Base-by-base conservation (phyloP, 1,140 invertebrate genomes). In the Macrosteles quadrilineatus region DNA sequence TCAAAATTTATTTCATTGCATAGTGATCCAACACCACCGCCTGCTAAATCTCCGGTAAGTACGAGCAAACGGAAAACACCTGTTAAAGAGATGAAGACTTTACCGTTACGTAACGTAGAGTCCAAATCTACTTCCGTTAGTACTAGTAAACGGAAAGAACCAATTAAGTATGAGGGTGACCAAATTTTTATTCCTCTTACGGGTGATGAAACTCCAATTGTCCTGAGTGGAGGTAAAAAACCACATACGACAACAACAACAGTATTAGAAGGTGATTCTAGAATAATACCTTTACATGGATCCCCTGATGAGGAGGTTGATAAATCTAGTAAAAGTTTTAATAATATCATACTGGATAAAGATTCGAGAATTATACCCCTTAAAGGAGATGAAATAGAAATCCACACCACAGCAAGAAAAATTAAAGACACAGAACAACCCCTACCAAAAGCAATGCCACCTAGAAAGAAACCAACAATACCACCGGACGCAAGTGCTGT, bases 271-370 rank as follows among this genome's bases (percentile, higher is more conserved):
- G 47, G 47, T 19, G 47, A 50, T 50, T 50, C 47, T 19, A 68
- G 62, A 50, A 72, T 74, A 1, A 72, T 74, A 17, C 73, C 71
- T 9, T 67, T 71, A 21, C 73, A 74, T 50, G 70, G 69, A 3
- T 71, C 71, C 27, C 29, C 72, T 1, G 73, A 74, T 17, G 69
- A 71, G 21, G 31, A 17, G 21, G n/a, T 21, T 9, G 47, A 50
- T 3, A 50, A 50, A 19, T 19, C 40, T 11, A 67, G 27, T 53
- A 67, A 67, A 67, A 67, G 53, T 50, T 57, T 43, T 57, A 36
- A 67, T 36, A 67, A 57, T 25, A 17, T 53, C n/a, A 29, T 53
- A 4, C 21, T 50, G n/a, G 47, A 50, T 50, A 50, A 50, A 50
- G 47, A 50, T 50, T 50, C 47, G n/a, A 50, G 47, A 19, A 50